A percentile compares a stretch with the other conserved stretches of the same genome.
phyloP scores from a whole-genome alignment of 1,140 invertebrate species.

The Drosophila gunungcola region DNA sequence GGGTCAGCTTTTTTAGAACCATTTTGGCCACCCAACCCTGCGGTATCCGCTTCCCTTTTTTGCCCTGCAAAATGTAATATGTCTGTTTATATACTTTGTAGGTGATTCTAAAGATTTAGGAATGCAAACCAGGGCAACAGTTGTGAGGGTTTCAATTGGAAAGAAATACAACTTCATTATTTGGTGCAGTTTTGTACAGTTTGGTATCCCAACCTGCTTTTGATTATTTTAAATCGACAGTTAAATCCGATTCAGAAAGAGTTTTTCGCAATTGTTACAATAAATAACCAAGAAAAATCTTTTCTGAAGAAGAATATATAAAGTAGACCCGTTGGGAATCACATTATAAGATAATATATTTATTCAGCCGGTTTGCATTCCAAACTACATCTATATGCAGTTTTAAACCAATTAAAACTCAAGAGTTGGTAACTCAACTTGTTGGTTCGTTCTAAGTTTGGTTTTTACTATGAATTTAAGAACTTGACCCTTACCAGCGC shows the following conservation, averaged over 20 bases:
- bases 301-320: background rate
- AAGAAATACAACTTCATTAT: background rate
- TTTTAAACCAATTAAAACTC: background rate
- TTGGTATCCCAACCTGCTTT: background rate
- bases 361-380: background rate
- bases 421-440: background rate
- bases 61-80: slow-evolving; percentile 42
- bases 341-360: background rate
- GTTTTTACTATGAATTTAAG: background rate
- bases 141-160: background rate
- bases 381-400: background rate
- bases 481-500: slow-evolving; percentile 19
- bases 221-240: background rate
- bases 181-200: background rate
- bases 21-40: background rate
- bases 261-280: background rate
- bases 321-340: background rate
- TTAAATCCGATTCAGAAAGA: background rate
- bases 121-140: slow-evolving; percentile 5
- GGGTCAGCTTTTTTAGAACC: background rate
- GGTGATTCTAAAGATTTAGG: background rate
- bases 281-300: background rate
- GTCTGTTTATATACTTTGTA: background rate
- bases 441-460: background rate
- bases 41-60: slow-evolving; percentile 22